phyloP scores from a whole-genome alignment of 2,797 vertebrate species.

The Silurus aristotelis region DNA sequence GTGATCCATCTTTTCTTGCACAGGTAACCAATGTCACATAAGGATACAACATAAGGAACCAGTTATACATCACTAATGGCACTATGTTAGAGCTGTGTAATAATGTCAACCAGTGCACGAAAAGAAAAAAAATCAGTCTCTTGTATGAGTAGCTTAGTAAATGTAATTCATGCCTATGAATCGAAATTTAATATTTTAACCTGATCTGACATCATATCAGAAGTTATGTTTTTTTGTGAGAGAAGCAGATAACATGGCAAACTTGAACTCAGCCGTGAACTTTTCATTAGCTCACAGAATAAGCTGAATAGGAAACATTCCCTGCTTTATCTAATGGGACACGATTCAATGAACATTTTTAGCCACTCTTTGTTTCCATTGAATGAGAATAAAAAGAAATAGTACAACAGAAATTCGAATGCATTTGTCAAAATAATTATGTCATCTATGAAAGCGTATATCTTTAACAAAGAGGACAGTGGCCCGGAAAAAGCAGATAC shows the following conservation, averaged over 20 bases:
- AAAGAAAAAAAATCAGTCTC: neutral
- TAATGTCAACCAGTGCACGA: neutral
- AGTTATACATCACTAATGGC: conserved; percentile 2
- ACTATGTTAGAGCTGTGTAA: neutral
- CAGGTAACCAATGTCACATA: conserved; percentile 25
- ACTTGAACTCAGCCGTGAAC: neutral
- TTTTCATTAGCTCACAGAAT: conserved; percentile 18
- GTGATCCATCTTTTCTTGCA: conserved; percentile 15
- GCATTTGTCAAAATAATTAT: neutral
- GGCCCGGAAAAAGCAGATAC: neutral
- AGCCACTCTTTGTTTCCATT: neutral
- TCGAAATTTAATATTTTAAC: neutral
- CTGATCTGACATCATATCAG: neutral
- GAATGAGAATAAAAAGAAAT: neutral
- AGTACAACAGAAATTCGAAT: neutral
- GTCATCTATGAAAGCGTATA: neutral
- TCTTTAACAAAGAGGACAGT: neutral
- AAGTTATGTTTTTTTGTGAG: neutral
- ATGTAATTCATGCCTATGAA: neutral
- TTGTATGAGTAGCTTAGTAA: neutral
- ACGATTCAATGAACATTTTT: neutral
- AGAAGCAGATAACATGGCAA: neutral
- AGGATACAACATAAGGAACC: conserved; percentile 6
- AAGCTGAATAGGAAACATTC: conserved; percentile 9
- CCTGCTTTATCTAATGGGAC: neutral